Evolutionary conservation across 2,113 vertebrate species (phyloP).

Genomic region (Siniperca knerii): DNA sequence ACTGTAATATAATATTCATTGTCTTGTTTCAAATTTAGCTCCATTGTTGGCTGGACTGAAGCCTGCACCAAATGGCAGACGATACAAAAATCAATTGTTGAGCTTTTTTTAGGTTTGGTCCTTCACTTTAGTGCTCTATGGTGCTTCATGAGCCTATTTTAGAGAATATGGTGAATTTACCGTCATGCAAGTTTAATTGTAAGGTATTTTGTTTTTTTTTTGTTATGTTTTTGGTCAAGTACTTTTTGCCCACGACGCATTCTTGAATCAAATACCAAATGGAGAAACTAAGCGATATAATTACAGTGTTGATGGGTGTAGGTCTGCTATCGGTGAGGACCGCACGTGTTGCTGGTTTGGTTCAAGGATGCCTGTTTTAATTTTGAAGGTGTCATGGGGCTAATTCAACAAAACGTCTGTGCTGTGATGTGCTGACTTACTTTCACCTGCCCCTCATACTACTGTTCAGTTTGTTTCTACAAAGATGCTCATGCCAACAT

Average conservation of each 20-base stretch:
- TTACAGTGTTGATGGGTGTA: neutral
- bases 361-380: neutral
- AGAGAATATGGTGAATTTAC: neutral
- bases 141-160: neutral
- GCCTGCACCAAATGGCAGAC: conserved; percentile 2
- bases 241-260: neutral
- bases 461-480: neutral
- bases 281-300: neutral
- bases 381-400: neutral
- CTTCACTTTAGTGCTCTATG: neutral
- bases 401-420: conserved; percentile 16
- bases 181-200: neutral
- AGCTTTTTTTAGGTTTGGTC: neutral
- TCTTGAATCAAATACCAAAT: neutral
- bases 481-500: neutral
- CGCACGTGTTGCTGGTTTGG: conserved; percentile 6
- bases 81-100: neutral
- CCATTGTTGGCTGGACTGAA: neutral
- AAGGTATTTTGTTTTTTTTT: neutral
- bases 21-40: neutral
- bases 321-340: neutral
- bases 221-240: neutral
- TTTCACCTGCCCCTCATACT: neutral
- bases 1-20: neutral
- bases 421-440: conserved; percentile 4